Evolutionary conservation across 2,888 invertebrate species (phyloP).

Genomic region (Parnassius glacialis): DNA sequence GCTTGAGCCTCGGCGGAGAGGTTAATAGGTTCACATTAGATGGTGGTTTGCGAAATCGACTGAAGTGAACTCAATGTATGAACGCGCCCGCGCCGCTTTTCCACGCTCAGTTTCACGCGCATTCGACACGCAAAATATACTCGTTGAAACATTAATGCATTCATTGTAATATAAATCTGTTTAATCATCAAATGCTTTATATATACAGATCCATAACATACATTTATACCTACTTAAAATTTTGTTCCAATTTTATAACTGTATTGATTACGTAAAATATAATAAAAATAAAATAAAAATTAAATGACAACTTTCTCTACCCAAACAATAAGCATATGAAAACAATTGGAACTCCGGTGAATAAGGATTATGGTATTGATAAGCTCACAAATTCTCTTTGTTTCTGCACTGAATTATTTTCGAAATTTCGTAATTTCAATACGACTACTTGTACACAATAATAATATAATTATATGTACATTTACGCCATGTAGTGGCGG

Average conservation of each 20-base stretch:
- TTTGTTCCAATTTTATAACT: constrained; percentile 6
- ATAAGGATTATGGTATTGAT: too few relatives aligned
- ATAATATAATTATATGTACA: too few relatives aligned
- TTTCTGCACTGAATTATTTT: too few relatives aligned
- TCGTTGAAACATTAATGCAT: constrained; percentile 26
- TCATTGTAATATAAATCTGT: constrained; percentile 13
- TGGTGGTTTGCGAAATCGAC: constrained; percentile 77
- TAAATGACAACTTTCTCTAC: too few relatives aligned
- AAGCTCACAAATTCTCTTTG: too few relatives aligned
- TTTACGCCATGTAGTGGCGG: too few relatives aligned
- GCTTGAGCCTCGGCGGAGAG: constrained; percentile 74
- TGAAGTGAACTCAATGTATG: constrained; percentile 57
- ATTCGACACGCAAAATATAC: constrained; percentile 45
- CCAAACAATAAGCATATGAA: too few relatives aligned
- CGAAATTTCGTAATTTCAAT: too few relatives aligned
- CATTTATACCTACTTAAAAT: not conserved
- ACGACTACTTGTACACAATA: too few relatives aligned
- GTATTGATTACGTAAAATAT: not conserved
- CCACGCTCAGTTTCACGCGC: constrained; percentile 70
- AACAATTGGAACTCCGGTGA: too few relatives aligned
- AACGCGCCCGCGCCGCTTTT: constrained; percentile 58
- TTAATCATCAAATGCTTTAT: constrained; percentile 9
- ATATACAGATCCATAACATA: not conserved
- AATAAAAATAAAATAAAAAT: too few relatives aligned
- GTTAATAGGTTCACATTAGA: constrained; percentile 82